A percentile compares a stretch with the other conserved stretches of the same genome.
Conservation (phyloP, 1,140 invertebrate genomes). For the Scaptomyza graminum region DNA sequence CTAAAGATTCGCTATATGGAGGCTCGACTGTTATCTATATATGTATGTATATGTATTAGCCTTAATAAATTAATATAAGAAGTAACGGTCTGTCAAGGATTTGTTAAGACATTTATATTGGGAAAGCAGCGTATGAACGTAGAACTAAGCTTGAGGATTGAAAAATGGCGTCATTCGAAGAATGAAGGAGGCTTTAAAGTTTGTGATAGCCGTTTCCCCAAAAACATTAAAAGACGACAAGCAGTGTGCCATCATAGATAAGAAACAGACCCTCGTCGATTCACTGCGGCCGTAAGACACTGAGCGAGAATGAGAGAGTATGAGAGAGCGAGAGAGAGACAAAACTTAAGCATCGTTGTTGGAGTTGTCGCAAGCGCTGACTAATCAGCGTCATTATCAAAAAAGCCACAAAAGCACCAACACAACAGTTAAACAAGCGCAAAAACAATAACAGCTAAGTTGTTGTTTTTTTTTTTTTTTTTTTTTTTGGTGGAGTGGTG, state of each 20-base stretch:
- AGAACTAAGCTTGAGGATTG: constrained; percentile 7
- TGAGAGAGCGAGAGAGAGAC: constrained; percentile 38
- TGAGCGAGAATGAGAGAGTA: not conserved
- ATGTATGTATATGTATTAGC: too few relatives aligned
- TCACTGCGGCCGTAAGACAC: too few relatives aligned
- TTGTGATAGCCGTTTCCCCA: constrained; percentile 4
- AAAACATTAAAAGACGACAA: constrained; percentile 21
- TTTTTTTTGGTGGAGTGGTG: too few relatives aligned
- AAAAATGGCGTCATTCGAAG: constrained; percentile 29
- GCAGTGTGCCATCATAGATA: constrained; percentile 32
- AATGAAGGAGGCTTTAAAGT: constrained; percentile 16
- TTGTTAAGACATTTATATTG: not conserved
- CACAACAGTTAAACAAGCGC: constrained; percentile 35
- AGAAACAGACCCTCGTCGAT: constrained; percentile 19
- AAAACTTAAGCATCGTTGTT: constrained; percentile 3
- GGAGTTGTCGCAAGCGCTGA: constrained; percentile 73
- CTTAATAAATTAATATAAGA: too few relatives aligned
- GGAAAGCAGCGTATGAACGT: not conserved
- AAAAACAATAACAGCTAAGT: constrained; percentile 31
- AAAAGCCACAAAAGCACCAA: constrained; percentile 68
- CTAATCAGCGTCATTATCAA: constrained; percentile 78
- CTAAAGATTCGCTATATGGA: too few relatives aligned
- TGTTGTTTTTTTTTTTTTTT: too few relatives aligned
- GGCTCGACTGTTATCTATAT: too few relatives aligned
- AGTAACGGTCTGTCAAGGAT: too few relatives aligned